Percentiles rank a stretch among this genome's conserved stretches.
phyloP scores from a whole-genome alignment of 2,113 vertebrate species.

The Colinus virginianus region DNA sequence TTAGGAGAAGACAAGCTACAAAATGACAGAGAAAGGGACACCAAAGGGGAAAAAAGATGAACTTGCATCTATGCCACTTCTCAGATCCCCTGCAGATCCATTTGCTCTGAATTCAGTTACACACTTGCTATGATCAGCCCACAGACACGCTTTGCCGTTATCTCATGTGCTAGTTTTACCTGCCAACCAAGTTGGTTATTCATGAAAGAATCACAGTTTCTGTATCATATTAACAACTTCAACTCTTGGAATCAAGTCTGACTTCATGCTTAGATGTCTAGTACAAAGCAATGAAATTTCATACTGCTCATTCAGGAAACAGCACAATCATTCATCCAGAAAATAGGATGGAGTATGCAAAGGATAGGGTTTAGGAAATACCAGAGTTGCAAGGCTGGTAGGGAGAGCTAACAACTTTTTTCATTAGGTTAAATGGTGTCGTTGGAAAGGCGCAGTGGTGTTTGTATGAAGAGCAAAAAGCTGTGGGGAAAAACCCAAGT shows the following conservation, averaged over 20 bases:
- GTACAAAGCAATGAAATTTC: constrained; percentile 36
- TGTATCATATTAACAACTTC: constrained; percentile 15
- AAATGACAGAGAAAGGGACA: neutral
- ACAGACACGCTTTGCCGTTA: neutral
- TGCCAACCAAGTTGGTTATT: constrained; percentile 42
- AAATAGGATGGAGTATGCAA: constrained; percentile 4
- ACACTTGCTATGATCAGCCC: neutral
- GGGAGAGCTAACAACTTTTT: neutral
- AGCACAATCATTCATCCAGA: constrained; percentile 25
- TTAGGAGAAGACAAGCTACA: neutral
- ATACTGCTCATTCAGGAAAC: constrained; percentile 42
- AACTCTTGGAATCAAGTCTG: constrained; percentile 24
- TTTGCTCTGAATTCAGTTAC: neutral
- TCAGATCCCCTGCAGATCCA: neutral
- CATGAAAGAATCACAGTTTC: constrained; percentile 47
- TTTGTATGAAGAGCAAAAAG: neutral
- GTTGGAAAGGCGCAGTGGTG: neutral
- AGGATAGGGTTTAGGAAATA: neutral
- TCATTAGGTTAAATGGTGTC: neutral
- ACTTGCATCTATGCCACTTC: neutral
- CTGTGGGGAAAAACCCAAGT: neutral
- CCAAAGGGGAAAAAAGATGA: neutral
- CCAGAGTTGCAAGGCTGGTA: neutral
- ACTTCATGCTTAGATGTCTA: constrained; percentile 20
- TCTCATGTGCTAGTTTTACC: constrained; percentile 35